These are phyloP conservation scores for human DNA, from an alignment of 2,113 vertebrate species.

Conservation along the genomic window GRCh38 chr2:165833501-165834000, in stretches of 20 bases:
- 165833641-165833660: background rate
- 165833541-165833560: background rate
- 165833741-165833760: background rate
- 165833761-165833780: background rate
- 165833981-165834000: constrained; percentile 14
- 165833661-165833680: background rate
- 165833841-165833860: background rate
- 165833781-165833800: no score
- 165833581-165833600: background rate
- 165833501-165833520: background rate
- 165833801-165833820: no score
- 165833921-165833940: background rate
- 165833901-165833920: background rate
- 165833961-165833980: background rate
- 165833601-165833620: background rate
- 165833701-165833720: background rate
- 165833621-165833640: background rate
- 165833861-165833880: background rate
- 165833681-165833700: background rate
- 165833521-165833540: background rate
- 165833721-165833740: background rate
- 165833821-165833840: constrained; percentile 20
- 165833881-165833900: background rate
- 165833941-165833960: background rate
- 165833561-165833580: background rate